These are phyloP conservation scores for Argyrosomus regius DNA, from an alignment of 2,797 vertebrate species.

Conservation along the genomic window DNA sequence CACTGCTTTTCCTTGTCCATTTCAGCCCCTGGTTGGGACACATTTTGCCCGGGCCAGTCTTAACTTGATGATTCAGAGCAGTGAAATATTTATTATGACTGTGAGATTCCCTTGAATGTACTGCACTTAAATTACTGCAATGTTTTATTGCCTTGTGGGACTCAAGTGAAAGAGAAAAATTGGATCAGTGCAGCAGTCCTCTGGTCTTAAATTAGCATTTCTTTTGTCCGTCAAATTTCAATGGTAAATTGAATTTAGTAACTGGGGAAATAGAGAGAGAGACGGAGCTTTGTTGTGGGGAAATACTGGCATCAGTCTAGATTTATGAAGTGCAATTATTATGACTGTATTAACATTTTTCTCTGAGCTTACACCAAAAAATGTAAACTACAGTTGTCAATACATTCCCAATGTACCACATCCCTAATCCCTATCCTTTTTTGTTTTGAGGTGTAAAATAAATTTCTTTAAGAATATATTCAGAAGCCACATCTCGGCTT, in stretches of 20 bases:
- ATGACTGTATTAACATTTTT: constrained; percentile 89
- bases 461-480: constrained; percentile 89
- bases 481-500: constrained; percentile 78
- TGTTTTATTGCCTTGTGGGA: constrained; percentile 87
- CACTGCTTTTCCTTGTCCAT: constrained; percentile 71
- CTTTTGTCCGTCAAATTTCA: constrained; percentile 87
- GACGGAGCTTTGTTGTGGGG: constrained; percentile 78
- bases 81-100: constrained; percentile 88
- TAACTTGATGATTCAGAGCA: constrained; percentile 83
- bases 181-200: constrained; percentile 84
- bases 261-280: constrained; percentile 72
- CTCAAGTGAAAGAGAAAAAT: constrained; percentile 82
- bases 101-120: constrained; percentile 88
- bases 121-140: constrained; percentile 87
- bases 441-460: constrained; percentile 90
- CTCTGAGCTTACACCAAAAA: constrained; percentile 90
- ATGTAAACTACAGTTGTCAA: constrained; percentile 88
- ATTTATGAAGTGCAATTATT: constrained; percentile 91
- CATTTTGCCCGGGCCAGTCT: constrained; percentile 75
- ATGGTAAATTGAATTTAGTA: constrained; percentile 87
- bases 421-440: constrained; percentile 79
- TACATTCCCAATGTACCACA: constrained; percentile 89
- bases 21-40: constrained; percentile 71
- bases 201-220: constrained; percentile 87
- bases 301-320: constrained; percentile 87